These are phyloP conservation scores for Drosophila pseudoananassae DNA, from an alignment of 1,140 invertebrate genomes.

Conservation along the genomic window DNA sequence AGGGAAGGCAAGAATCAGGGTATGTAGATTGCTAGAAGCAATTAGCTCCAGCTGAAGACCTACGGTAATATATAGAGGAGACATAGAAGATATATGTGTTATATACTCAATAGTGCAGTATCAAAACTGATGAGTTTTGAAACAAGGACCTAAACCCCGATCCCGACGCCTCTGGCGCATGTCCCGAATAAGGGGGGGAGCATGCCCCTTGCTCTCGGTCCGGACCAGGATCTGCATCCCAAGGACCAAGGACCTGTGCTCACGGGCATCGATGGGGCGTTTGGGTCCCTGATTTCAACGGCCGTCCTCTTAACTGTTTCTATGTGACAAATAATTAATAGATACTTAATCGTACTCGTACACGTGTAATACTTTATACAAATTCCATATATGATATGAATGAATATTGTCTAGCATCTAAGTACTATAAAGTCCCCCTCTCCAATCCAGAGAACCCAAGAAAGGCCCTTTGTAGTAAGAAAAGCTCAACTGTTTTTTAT, in stretches of 20 bases:
- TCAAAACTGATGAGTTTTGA: conserved; percentile 42
- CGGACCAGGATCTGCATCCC: conserved; percentile 2
- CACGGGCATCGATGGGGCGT: conserved; percentile 7
- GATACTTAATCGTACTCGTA: conserved; percentile 21
- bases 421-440: neutral
- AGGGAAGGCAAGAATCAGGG: conserved; percentile 46
- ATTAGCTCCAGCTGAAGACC: conserved; percentile 27
- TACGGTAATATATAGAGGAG: conserved; percentile 10
- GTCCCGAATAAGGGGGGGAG: conserved; percentile 2
- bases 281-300: conserved; percentile 70
- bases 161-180: neutral
- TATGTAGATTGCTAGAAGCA: conserved; percentile 69
- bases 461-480: neutral
- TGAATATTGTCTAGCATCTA: conserved; percentile 8
- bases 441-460: no score
- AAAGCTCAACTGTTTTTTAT: conserved; percentile 72
- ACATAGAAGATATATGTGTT: neutral
- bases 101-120: conserved; percentile 19
- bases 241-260: neutral
- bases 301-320: conserved; percentile 81
- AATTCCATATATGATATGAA: conserved; percentile 55
- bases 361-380: conserved; percentile 36
- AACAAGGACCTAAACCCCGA: conserved; percentile 45
- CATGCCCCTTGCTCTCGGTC: conserved; percentile 22
- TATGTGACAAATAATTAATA: conserved; percentile 80